phyloP scores from a whole-genome alignment of 1,140 invertebrate species.

The Hyphantria cunea region DNA sequence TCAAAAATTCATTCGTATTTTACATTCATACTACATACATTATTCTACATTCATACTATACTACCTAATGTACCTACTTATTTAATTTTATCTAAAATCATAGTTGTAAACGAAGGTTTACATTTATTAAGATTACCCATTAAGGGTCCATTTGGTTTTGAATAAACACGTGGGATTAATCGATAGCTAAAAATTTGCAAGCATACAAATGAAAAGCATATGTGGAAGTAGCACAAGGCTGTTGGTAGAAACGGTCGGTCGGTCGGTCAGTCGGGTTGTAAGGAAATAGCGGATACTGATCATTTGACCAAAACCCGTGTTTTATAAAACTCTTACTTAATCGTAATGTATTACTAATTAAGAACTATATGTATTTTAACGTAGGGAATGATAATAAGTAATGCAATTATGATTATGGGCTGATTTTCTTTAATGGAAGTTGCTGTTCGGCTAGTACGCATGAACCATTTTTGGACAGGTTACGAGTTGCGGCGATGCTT shows the following conservation, averaged over 20 bases:
- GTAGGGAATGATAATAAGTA: no score
- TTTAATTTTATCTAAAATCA: no score
- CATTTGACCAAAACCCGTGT: constrained; percentile 48
- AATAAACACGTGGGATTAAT: constrained; percentile 24
- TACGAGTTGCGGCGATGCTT: constrained; percentile 42
- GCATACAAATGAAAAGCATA: constrained; percentile 52
- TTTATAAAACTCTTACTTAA: constrained; percentile 25
- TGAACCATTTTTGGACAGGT: constrained; percentile 13
- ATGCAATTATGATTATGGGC: neutral
- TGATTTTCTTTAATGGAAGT: neutral
- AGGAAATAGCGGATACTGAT: constrained; percentile 59
- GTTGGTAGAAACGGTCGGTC: constrained; percentile 61
- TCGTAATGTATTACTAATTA: neutral
- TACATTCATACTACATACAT: no score
- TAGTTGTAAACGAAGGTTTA: no score
- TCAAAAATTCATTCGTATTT: no score
- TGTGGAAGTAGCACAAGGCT: constrained; percentile 71
- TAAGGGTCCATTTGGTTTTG: no score
- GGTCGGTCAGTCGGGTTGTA: no score
- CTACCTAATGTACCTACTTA: no score
- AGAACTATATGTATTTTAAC: no score
- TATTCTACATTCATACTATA: no score
- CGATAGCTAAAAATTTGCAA: constrained; percentile 57
- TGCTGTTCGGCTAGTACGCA: neutral
- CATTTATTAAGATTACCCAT: no score